These are phyloP conservation scores for Crenuchus spilurus DNA, from an alignment of 2,797 vertebrate genomes.

Conservation along the genomic window DNA sequence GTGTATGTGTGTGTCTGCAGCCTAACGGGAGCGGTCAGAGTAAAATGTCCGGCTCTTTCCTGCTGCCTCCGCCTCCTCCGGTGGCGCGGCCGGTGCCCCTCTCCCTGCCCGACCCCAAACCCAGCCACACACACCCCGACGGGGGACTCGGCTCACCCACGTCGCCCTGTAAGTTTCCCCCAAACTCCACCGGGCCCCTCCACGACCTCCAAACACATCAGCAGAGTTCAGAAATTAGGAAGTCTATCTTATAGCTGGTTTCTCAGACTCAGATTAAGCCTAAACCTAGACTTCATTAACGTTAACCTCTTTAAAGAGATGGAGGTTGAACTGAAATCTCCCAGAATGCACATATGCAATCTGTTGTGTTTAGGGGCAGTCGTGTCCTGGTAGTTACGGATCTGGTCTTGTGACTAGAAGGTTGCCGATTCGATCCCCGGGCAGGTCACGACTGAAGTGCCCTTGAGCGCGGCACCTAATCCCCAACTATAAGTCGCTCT, in stretches of 20 bases:
- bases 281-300: neutral
- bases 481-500: too few relatives aligned
- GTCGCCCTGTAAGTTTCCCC: conserved; percentile 94
- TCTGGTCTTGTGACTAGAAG: too few relatives aligned
- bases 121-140: conserved; percentile 83
- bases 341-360: too few relatives aligned
- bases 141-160: conserved; percentile 92
- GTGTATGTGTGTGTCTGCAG: conserved; percentile 81
- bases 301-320: too few relatives aligned
- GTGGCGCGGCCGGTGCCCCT: conserved; percentile 98
- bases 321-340: too few relatives aligned
- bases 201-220: conserved; percentile 58
- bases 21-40: conserved; percentile 95
- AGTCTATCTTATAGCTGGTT: neutral
- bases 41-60: conserved; percentile 97
- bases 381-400: too few relatives aligned
- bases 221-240: conserved; percentile 13
- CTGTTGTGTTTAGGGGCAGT: too few relatives aligned
- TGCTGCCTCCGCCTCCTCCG: conserved; percentile 95
- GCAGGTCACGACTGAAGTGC: too few relatives aligned
- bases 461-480: too few relatives aligned
- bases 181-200: conserved; percentile 69
- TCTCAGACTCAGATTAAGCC: too few relatives aligned
- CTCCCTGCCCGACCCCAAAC: conserved; percentile 94
- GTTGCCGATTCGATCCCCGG: too few relatives aligned